Base-by-base conservation (phyloP, 2,888 invertebrate species). In the Achlya flavicornis region DNA sequence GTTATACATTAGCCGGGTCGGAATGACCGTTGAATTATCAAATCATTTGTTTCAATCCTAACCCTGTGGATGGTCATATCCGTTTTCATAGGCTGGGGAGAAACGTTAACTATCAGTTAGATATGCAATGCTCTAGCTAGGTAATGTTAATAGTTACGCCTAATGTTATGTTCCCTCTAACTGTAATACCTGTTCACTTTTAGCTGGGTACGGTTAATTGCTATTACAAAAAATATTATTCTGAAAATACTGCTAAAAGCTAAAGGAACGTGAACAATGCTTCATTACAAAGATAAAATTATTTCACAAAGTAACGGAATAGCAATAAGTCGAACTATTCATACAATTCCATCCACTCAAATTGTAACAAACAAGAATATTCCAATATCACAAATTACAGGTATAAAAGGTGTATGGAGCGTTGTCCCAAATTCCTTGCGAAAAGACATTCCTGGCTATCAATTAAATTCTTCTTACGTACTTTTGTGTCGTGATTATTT, bases 381-480 rank as follows among this genome's bases (percentile, higher is more conserved):
- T 48, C 32, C 53, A 53, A 53, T 59, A 63, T 63, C 57, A 58
- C 46, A 61, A 61, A 61, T 61, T 35, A 58, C 61, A 62, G 61
- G 33, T 62, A 43, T 26, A 53, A 19, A 19, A 4, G 19, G 10
- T 19, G 19, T 53, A 48, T 48, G 14, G 16, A 48, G 4, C 57
- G 57, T 35, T 58, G 58, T 61, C 35, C 35, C 58, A 64, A 64
- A 61, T 64, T 38, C 58, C 57, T 70, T 69, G 66, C 65, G 63
- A 64, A 64, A 76, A 80, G 85, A 81, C 85, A 85, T 87, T 89
- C 83, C 80, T 81, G 80, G 79, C 78, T 87, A 90, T 89, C 90
- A 92, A 92, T 91, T 91, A 90, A 88, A 91, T 90, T 90, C 86
- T 87, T 86, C 86, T n/a, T 80, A 80, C 83, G 83, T 81, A 86